phyloP scores from a whole-genome alignment of 2,797 vertebrate species.

The Acridotheres tristis region DNA sequence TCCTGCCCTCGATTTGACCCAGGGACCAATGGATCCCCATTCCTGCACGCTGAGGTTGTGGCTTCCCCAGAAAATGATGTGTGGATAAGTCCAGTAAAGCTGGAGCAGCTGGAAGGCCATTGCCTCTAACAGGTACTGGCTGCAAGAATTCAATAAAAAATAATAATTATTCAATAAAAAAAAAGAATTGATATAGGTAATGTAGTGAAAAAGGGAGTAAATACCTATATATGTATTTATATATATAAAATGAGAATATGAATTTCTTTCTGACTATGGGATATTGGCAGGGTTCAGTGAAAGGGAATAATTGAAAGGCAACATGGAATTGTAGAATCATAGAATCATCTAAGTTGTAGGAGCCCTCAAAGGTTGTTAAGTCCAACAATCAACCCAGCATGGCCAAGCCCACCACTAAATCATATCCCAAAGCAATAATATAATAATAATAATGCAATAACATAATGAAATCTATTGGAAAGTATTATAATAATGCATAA shows the following conservation, averaged over 20 bases:
- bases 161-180: background rate
- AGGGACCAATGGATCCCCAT: background rate
- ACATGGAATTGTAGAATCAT: background rate
- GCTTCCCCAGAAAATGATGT: background rate
- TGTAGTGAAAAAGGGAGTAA: background rate
- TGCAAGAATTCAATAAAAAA: background rate
- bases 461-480: background rate
- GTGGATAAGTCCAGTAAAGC: background rate
- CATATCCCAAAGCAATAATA: background rate
- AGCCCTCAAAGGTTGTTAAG: background rate
- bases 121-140: background rate
- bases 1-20: constrained; percentile 44
- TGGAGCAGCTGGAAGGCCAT: background rate
- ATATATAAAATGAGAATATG: background rate
- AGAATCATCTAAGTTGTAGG: background rate
- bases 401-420: background rate
- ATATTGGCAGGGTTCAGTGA: background rate
- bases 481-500: background rate
- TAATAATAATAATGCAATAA: background rate
- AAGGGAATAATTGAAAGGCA: background rate
- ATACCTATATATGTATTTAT: background rate
- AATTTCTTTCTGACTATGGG: background rate
- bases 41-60: background rate
- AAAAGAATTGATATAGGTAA: background rate
- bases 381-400: background rate